Percentiles rank a stretch among this genome's conserved stretches.
Conservation (phyloP, 1,140 invertebrate species). For the Microvelia longipes region DNA sequence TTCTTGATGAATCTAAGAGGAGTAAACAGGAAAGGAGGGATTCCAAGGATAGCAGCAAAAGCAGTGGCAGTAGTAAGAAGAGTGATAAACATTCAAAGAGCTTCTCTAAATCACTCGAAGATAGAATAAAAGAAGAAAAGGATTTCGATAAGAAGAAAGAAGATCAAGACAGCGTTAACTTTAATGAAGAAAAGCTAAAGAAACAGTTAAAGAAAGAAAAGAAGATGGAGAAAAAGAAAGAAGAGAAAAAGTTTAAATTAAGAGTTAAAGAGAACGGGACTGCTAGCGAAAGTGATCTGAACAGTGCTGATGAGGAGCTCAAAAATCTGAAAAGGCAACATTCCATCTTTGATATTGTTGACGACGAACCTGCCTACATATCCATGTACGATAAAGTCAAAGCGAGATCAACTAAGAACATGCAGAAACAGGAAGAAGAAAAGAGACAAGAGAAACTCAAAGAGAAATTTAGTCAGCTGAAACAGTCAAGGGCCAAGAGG, state of each 20-base stretch:
- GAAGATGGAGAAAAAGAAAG: constrained; percentile 18
- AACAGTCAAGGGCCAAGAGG: constrained; percentile 67
- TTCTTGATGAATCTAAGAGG: constrained; percentile 52
- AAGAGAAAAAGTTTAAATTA: constrained; percentile 23
- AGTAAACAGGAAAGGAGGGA: constrained; percentile 50
- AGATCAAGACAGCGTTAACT: constrained; percentile 3
- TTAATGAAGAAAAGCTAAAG: constrained; percentile 14
- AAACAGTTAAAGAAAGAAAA: constrained; percentile 16
- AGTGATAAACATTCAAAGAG: constrained; percentile 30
- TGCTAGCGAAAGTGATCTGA: constrained; percentile 25
- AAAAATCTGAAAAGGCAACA: constrained; percentile 43
- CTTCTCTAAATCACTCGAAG: constrained; percentile 36
- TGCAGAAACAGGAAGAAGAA: constrained; percentile 79
- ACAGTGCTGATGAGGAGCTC: constrained; percentile 54
- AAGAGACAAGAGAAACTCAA: constrained; percentile 71
- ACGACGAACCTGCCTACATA: constrained; percentile 78
- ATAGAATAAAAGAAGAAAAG: constrained; percentile 38
- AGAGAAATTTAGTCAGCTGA: constrained; percentile 75
- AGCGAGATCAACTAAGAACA: constrained; percentile 78
- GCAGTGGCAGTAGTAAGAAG: constrained; percentile 22
- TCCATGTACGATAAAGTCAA: constrained; percentile 99
- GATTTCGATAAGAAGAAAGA: constrained; percentile 26
- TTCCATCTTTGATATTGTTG: constrained; percentile 81
- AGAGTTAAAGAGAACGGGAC: constrained; percentile 22
- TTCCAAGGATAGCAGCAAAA: constrained; percentile 44